phyloP scores from a whole-genome alignment of 2,113 vertebrate species.

The Megatriorchis doriae region DNA sequence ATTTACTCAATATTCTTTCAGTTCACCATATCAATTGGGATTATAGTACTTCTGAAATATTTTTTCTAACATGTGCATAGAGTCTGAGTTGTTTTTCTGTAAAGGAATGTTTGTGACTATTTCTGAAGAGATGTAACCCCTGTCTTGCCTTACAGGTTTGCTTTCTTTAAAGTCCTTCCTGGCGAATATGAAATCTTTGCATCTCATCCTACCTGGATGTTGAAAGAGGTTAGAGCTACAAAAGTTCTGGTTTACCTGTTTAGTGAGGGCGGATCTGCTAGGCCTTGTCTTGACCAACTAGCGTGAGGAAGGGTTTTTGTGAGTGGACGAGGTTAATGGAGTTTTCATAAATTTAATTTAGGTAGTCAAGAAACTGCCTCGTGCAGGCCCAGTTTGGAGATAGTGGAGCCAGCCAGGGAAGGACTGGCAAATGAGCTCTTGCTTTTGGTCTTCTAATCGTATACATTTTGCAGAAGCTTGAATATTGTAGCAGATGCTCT shows the following conservation, averaged over 20 bases:
- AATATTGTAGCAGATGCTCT: background rate
- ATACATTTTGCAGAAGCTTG: background rate
- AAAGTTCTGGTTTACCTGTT: background rate
- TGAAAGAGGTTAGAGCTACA: conserved; percentile 83
- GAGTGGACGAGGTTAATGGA: background rate
- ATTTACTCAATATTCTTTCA: background rate
- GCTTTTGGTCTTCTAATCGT: background rate
- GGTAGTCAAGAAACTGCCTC: background rate
- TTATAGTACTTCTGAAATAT: background rate
- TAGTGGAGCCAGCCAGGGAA: background rate
- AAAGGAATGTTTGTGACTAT: background rate
- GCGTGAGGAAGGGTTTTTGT: background rate
- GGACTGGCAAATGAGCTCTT: background rate
- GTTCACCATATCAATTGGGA: background rate
- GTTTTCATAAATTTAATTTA: background rate
- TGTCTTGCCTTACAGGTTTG: conserved; percentile 79
- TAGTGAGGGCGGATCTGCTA: background rate
- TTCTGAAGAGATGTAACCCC: background rate
- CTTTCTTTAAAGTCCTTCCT: conserved; percentile 93
- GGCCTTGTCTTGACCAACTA: background rate
- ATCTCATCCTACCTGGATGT: conserved; percentile 87
- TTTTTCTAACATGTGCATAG: background rate
- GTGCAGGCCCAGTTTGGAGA: background rate
- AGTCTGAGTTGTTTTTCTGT: background rate
- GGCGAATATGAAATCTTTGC: conserved; percentile 92